These are phyloP conservation scores for Zosterops japonicus DNA, from an alignment of 2,113 vertebrate genomes.

Conservation along the genomic window DNA sequence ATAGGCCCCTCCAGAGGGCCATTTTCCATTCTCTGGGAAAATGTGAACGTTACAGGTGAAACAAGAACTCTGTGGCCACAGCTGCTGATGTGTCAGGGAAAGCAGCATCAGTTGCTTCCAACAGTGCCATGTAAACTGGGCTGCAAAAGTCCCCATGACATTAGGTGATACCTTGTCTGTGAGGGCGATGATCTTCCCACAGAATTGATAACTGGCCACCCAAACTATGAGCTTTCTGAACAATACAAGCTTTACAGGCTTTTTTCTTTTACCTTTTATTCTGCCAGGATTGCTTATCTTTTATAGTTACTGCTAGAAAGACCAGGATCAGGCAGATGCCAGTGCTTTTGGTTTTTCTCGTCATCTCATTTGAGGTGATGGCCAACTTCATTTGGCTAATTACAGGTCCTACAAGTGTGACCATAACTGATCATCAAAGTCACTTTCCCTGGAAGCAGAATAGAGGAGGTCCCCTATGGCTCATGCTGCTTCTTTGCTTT, in stretches of 20 bases:
- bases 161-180: background rate
- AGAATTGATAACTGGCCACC: background rate
- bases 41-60: background rate
- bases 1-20: background rate
- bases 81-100: background rate
- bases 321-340: background rate
- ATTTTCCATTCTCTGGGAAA: background rate
- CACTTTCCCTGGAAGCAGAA: background rate
- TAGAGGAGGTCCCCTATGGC: background rate
- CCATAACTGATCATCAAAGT: background rate
- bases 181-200: background rate
- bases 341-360: background rate
- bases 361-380: background rate
- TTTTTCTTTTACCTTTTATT: background rate
- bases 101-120: background rate
- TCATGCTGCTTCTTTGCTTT: background rate
- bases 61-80: background rate
- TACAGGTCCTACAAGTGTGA: background rate
- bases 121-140: background rate
- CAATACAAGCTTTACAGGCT: background rate
- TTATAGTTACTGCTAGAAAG: background rate
- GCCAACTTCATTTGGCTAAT: background rate
- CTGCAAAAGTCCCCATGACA: background rate
- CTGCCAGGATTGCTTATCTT: background rate
- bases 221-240: background rate